These are phyloP conservation scores for Drosophila macrospina DNA, from an alignment of 2,888 invertebrate species.

Conservation along the genomic window DNA sequence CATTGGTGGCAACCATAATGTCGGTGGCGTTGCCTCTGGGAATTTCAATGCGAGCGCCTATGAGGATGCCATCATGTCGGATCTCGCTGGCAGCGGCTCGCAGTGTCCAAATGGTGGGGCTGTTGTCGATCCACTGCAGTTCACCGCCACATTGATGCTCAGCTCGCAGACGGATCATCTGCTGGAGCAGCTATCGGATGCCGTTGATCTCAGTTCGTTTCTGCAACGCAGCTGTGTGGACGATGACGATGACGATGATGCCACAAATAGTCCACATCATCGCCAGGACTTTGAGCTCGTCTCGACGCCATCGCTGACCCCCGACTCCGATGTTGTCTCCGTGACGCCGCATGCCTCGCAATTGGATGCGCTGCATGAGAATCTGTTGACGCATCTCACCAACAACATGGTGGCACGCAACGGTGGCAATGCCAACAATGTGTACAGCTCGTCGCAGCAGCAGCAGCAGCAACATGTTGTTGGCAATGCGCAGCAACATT, in stretches of 20 bases:
- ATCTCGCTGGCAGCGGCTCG: slow-evolving; percentile 87
- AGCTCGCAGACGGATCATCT: slow-evolving; percentile 91
- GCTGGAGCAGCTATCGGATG: slow-evolving; percentile 91
- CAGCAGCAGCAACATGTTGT: slow-evolving; percentile 87
- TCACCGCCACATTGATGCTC: slow-evolving; percentile 92
- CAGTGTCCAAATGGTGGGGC: slow-evolving; percentile 76
- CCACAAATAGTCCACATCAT: slow-evolving; percentile 86
- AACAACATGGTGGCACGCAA: slow-evolving; percentile 80
- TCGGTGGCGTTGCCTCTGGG: background rate
- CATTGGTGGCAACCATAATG: background rate
- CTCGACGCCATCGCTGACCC: slow-evolving; percentile 90
- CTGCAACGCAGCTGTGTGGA: slow-evolving; percentile 89
- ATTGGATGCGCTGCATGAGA: slow-evolving; percentile 91
- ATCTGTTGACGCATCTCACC: slow-evolving; percentile 87
- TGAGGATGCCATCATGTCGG: slow-evolving; percentile 94
- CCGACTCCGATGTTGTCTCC: slow-evolving; percentile 87
- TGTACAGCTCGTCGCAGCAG: slow-evolving; percentile 79
- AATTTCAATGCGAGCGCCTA: slow-evolving; percentile 86
- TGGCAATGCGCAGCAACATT: slow-evolving; percentile 84
- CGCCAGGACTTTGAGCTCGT: slow-evolving; percentile 89
- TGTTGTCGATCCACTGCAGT: slow-evolving; percentile 92
- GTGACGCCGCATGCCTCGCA: slow-evolving; percentile 81
- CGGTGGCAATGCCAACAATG: slow-evolving; percentile 86
- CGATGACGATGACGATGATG: slow-evolving; percentile 63
- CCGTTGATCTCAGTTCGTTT: slow-evolving; percentile 91